Evolutionary conservation across 2,888 invertebrate genomes (phyloP).

Genomic region (Metopia argyrocephala): DNA sequence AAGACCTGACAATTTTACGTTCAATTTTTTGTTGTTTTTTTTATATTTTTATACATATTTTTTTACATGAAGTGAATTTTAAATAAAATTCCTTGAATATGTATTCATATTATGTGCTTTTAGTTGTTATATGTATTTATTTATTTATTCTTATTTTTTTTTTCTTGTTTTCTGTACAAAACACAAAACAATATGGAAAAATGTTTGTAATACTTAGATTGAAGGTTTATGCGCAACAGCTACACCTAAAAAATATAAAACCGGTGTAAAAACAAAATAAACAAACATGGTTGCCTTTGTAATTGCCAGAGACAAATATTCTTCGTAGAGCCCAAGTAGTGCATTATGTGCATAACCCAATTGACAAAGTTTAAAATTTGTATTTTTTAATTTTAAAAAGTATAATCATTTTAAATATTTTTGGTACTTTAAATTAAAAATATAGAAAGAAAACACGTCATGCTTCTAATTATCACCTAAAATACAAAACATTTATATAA

Average conservation of each 20-base stretch:
- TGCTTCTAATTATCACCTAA: background rate
- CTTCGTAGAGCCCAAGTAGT: too few species aligned
- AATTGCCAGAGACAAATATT: background rate
- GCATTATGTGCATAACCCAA: background rate
- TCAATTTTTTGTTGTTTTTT: background rate
- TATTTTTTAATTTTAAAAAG: too few species aligned
- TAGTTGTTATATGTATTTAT: too few species aligned
- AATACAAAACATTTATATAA: background rate
- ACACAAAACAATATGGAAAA: too few species aligned
- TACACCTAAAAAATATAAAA: too few species aligned
- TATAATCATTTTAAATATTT: too few species aligned
- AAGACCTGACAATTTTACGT: slow-evolving; percentile 50
- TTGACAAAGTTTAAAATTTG: background rate
- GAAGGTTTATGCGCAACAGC: background rate
- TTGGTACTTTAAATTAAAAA: too few species aligned
- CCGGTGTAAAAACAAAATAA: background rate
- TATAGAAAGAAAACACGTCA: too few species aligned
- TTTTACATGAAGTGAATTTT: slow-evolving; percentile 49
- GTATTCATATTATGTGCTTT: background rate
- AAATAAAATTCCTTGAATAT: slow-evolving; percentile 54
- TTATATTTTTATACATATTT: background rate
- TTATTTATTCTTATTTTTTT: background rate
- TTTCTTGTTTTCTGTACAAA: background rate
- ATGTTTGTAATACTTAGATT: background rate
- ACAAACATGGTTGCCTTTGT: background rate